Conservation (phyloP, 1,140 invertebrate genomes). For the Lucilia cuprina region DNA sequence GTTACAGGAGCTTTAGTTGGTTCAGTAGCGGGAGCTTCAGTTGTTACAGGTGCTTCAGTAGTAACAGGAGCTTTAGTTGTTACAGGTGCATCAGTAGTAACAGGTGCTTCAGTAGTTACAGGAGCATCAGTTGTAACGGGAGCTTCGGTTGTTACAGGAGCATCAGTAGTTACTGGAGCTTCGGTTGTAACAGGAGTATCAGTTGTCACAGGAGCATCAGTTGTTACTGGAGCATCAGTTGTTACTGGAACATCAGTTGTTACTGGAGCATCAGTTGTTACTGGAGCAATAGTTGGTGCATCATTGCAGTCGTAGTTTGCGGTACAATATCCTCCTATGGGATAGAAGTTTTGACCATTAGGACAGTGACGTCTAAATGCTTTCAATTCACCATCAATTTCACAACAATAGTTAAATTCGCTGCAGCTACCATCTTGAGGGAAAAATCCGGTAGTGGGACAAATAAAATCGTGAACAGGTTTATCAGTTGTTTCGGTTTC, state of each 20-base stretch:
- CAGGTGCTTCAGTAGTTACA: background rate
- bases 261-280: background rate
- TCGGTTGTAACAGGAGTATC: background rate
- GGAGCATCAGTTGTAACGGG: background rate
- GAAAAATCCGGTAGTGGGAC: conserved; percentile 43
- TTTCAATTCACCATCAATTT: background rate
- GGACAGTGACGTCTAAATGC: conserved; percentile 39
- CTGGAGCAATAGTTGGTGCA: background rate
- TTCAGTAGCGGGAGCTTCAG: background rate
- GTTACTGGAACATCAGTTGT: background rate
- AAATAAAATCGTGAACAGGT: conserved; percentile 24
- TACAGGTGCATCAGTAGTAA: background rate
- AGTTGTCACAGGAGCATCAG: background rate
- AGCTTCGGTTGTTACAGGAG: background rate
- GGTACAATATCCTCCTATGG: conserved; percentile 24
- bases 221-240: background rate
- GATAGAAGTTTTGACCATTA: conserved; percentile 44
- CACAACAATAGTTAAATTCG: conserved; percentile 45
- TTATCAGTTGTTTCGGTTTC: background rate
- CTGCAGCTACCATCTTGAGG: conserved; percentile 39
- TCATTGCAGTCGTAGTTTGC: conserved; percentile 27
- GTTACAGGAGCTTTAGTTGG: background rate
- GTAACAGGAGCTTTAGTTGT: background rate
- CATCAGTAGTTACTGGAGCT: background rate
- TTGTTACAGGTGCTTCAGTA: background rate